Evolutionary conservation across 2,888 invertebrate genomes (phyloP).

Genomic region (Sepioteuthis lessoniana): DNA sequence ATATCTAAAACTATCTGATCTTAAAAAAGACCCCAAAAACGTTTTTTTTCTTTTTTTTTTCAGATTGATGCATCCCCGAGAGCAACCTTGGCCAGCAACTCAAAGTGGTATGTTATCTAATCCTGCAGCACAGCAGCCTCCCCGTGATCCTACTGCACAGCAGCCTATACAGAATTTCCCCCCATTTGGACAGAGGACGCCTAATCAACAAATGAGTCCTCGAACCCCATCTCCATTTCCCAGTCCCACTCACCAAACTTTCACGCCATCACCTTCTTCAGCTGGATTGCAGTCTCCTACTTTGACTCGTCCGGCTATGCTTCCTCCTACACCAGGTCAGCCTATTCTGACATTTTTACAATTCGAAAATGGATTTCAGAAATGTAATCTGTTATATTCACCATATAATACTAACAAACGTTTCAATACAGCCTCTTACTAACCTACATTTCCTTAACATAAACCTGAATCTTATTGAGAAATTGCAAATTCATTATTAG

Average conservation of each 20-base stretch:
- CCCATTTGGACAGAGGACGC: constrained; percentile 59
- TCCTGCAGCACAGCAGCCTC: neutral
- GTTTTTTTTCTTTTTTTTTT: neutral
- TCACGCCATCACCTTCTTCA: constrained; percentile 42
- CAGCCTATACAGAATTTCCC: constrained; percentile 54
- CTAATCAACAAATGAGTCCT: constrained; percentile 58
- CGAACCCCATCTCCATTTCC: constrained; percentile 55
- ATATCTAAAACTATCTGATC: neutral
- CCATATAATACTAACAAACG: too few relatives aligned
- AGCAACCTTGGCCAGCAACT: constrained; percentile 15
- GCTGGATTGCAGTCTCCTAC: constrained; percentile 48
- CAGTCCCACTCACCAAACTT: constrained; percentile 45
- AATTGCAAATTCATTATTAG: too few relatives aligned
- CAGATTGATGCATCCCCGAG: constrained; percentile 38
- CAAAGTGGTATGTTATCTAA: neutral
- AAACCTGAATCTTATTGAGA: too few relatives aligned
- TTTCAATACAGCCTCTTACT: too few relatives aligned
- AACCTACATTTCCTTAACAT: too few relatives aligned
- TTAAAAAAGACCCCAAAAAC: neutral
- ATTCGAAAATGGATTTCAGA: too few relatives aligned
- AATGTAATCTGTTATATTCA: too few relatives aligned
- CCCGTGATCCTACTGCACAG: constrained; percentile 43
- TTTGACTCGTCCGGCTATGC: constrained; percentile 42
- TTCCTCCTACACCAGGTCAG: constrained; percentile 47
- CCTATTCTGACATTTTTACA: neutral